Evolutionary conservation across 1,140 invertebrate genomes (phyloP).

Genomic region (Drosophila nannoptera): DNA sequence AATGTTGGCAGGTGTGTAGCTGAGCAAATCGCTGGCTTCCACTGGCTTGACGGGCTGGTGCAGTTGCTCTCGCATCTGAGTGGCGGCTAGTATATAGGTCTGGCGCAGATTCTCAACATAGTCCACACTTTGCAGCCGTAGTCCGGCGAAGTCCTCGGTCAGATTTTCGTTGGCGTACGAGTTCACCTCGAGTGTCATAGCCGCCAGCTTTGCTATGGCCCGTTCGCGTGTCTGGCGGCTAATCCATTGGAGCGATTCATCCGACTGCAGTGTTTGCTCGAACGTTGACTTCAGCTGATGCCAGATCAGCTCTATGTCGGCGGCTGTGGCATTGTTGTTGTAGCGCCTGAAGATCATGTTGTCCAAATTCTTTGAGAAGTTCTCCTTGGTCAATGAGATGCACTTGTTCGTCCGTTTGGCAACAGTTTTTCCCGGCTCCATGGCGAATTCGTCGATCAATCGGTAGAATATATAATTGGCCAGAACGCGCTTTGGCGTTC

Average conservation of each 20-base stretch:
- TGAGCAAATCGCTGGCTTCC: constrained; percentile 49
- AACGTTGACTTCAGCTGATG: constrained; percentile 56
- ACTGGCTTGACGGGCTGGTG: constrained; percentile 50
- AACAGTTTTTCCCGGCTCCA: constrained; percentile 11
- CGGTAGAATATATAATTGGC: constrained; percentile 68
- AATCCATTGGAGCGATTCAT: constrained; percentile 41
- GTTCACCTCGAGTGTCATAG: constrained; percentile 60
- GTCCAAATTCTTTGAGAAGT: constrained; percentile 64
- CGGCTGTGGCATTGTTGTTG: constrained; percentile 46
- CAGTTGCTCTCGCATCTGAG: constrained; percentile 30
- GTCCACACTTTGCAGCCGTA: constrained; percentile 33
- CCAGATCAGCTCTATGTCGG: constrained; percentile 61
- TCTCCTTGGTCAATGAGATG: constrained; percentile 44
- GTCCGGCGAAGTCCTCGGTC: constrained; percentile 51
- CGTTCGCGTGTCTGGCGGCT: constrained; percentile 37
- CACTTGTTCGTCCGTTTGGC: constrained; percentile 27
- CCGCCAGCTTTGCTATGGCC: constrained; percentile 58
- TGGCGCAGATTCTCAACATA: constrained; percentile 48
- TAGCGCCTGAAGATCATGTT: constrained; percentile 66
- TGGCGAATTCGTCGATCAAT: constrained; percentile 45
- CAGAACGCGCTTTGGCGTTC: constrained; percentile 42
- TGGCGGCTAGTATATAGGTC: neutral
- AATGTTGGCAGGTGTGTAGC: constrained; percentile 68
- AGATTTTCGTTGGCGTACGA: constrained; percentile 53
- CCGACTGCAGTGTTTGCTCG: constrained; percentile 37